A percentile compares a stretch with the other conserved stretches of the same genome.
These are phyloP conservation scores for Falco berigora DNA, from an alignment of 2,797 vertebrate species.

Conservation along the genomic window DNA sequence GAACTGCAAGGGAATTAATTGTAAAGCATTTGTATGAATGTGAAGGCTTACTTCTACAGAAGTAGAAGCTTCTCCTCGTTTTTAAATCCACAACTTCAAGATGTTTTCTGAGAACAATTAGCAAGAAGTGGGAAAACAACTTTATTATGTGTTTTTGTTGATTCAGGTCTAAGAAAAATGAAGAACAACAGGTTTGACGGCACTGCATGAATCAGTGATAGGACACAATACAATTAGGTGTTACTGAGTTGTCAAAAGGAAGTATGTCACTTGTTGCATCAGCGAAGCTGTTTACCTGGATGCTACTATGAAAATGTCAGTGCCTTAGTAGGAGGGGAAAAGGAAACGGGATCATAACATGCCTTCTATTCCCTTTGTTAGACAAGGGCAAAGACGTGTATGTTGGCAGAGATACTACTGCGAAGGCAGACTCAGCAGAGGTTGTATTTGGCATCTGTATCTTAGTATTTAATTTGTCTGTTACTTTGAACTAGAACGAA, in stretches of 20 bases:
- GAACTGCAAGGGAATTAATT: not conserved
- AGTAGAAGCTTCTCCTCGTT: not conserved
- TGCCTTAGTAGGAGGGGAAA: not conserved
- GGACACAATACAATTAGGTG: not conserved
- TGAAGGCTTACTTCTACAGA: not conserved
- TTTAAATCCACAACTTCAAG: not conserved
- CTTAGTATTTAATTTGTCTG: not conserved
- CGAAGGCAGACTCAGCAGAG: not conserved
- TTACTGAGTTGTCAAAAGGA: not conserved
- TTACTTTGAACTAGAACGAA: not conserved
- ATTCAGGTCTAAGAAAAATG: not conserved
- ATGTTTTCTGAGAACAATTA: not conserved
- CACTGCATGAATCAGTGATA: not conserved
- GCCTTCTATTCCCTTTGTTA: not conserved
- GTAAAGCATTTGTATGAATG: not conserved
- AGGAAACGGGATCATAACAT: not conserved
- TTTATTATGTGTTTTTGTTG: not conserved
- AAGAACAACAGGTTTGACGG: constrained; percentile 21
- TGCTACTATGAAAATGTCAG: not conserved
- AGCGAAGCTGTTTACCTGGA: constrained; percentile 1
- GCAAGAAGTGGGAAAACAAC: not conserved
- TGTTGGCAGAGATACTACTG: not conserved
- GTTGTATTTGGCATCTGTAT: not conserved
- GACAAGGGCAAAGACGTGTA: not conserved
- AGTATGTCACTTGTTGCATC: not conserved